Conservation (phyloP, 2,113 vertebrate species). For the Apteryx mantelli region DNA sequence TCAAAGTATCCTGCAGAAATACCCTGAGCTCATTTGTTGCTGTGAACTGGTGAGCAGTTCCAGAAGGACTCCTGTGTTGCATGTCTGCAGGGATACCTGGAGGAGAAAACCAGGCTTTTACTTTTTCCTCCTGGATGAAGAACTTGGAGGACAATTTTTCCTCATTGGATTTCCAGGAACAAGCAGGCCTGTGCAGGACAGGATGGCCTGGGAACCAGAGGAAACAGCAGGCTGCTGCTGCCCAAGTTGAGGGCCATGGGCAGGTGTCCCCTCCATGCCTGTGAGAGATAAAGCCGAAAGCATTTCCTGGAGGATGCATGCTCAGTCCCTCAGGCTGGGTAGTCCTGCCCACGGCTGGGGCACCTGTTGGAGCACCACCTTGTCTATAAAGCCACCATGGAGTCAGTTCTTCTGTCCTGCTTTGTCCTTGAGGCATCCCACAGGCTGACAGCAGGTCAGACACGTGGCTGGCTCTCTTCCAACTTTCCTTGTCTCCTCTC, state of each 20-base stretch:
- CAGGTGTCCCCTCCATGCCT: neutral
- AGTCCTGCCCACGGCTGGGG: fast-evolving
- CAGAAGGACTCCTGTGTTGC: neutral
- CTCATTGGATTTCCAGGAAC: neutral
- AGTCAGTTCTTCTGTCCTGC: neutral
- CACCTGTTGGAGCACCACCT: fast-evolving
- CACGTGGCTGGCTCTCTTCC: fast-evolving
- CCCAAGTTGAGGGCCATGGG: fast-evolving
- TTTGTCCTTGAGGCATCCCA: fast-evolving
- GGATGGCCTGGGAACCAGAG: neutral
- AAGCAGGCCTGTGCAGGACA: neutral
- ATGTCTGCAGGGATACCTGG: neutral
- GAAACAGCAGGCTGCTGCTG: neutral
- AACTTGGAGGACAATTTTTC: neutral
- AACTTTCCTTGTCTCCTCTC: neutral
- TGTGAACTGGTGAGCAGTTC: neutral
- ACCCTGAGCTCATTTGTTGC: neutral
- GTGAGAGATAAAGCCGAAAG: neutral
- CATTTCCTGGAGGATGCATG: fast-evolving
- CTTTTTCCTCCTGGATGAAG: neutral
- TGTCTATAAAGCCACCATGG: no score
- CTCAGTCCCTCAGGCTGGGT: neutral
- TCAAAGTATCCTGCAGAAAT: fast-evolving
- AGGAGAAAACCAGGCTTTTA: neutral
- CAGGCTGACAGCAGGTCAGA: neutral